Evolutionary conservation across 2,888 invertebrate species (phyloP), one percentile per base, ranked within the genome.

Genomic region (Dasysyrphus albostriatus): DNA sequence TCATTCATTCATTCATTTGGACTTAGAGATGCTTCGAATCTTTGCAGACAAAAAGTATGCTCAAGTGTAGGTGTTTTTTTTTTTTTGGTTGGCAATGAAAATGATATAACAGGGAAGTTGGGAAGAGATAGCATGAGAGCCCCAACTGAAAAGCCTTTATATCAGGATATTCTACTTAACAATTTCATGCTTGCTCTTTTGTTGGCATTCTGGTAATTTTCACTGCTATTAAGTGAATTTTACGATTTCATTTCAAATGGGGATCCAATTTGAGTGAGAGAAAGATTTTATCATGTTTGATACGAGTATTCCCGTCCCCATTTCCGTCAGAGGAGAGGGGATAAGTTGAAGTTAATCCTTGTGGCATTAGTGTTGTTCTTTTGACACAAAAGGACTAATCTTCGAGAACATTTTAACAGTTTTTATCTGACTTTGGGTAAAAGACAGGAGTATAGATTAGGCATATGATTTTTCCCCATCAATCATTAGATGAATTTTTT

Each of bases 151-250:
- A 42, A 24, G 39, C 24, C 61, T 61, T n/a, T 58, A 19, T 10
- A 8, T 1, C 24, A 24, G 24, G 24, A 51, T 24, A 54, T 34
- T 34, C 9, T 16, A 16, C 34, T 77, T 74, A 79, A 79, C 75
- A 79, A 83, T 83, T 79, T 83, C 75, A 79, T 79, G 69, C 58
- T 39, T 44, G 67, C 39, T 69, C 73, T 70, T 42, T 69, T 69
- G 58, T 54, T 69, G 70, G 56, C 24, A 42, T 61, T 65, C 49
- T 34, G 8, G 65, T 19, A 67, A 42, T 67, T 80, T 61, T 73
- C 72, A 54, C 51, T 51, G 39, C 49, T 42, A 72, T 67, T 39
- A 65, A 49, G 51, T 24, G 67, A 69, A 73, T 37, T 37, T 29
- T 29, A 54, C 5, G 54, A 54, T 67, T 49, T 44, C 29, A 24